These are phyloP conservation scores for Apostichopus californicus DNA, from an alignment of 35 echinoderm and acorn worm species.

Conservation along the genomic window DNA sequence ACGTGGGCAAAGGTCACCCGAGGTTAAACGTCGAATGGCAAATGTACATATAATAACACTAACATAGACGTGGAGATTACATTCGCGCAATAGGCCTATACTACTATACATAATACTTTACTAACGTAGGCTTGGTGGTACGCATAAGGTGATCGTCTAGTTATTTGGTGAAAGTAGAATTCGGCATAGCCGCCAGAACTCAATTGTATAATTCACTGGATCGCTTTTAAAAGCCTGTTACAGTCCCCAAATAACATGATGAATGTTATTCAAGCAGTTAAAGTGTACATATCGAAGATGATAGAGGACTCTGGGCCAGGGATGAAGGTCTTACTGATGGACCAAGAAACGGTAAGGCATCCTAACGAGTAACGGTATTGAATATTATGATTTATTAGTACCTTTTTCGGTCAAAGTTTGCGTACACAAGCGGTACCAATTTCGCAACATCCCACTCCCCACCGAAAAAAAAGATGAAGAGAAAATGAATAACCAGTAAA, in stretches of 20 bases:
- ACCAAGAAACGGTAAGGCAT: conserved; percentile 90
- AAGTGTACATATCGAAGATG: conserved; percentile 96
- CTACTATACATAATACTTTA: neutral
- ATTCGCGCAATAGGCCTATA: neutral
- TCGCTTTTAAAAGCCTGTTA: neutral
- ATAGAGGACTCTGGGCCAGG: conserved; percentile 97
- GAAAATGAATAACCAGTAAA: no score
- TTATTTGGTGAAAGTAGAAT: neutral
- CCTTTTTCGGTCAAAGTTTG: no score
- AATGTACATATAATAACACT: no score
- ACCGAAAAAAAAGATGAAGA: no score
- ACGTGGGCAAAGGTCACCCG: neutral
- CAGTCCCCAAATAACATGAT: conserved; percentile 51
- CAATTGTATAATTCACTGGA: no score
- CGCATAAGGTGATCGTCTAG: neutral
- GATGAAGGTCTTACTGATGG: conserved; percentile 99
- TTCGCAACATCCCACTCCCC: no score
- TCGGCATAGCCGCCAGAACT: no score
- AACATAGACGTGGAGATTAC: neutral
- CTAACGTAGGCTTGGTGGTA: no score
- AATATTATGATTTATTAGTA: no score
- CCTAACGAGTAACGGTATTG: no score
- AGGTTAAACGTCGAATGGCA: neutral
- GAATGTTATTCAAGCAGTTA: conserved; percentile 97
- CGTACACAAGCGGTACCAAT: no score